Evolutionary conservation across 2,797 vertebrate species (phyloP), one percentile per base, ranked within the genome.

Genomic region (Malurus splendens): DNA sequence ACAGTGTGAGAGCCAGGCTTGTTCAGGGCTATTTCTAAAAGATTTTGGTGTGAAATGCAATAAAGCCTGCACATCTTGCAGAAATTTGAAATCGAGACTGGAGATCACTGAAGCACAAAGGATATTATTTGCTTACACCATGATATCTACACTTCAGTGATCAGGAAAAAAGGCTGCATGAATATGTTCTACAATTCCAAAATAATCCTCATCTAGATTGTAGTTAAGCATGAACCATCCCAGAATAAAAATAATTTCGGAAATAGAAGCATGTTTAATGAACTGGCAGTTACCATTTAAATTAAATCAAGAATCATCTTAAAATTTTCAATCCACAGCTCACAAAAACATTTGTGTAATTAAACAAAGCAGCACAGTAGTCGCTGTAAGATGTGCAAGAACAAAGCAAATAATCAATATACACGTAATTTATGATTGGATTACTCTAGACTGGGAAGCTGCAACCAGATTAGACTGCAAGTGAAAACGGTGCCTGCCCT

Each of bases 51-150:
- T 75, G 76, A 81, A 93, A 87, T 83, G 64, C 80, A 92, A 78
- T 73, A 86, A 86, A 93, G 64, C 38, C 68, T 75, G 84, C 51
- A 71, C 41, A 68, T 86, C 92, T 90, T 87, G 78, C 80, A 89
- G 82, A 83, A 94, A 93, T 93, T 68, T 66, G 62, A 87, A 92
- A 90, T 92, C 1, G 5, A 87, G 81, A 86, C 52, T 87, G 42
- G 54, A 92, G 75, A 89, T 90, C 92, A 94, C 2, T 79, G 88
- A 92, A 91, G 90, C 93, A 89, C 57, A 2, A 89, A 87, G 92
- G 80, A 71, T 79, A 86, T 93, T 86, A 95, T 94, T 90, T 94
- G 89, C 89, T 93, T 95, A 94, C 86, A 93, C 80, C 77, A 79
- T 59, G 74, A 84, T 89, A 93, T 83, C 91, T 80, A 92, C 80